These are phyloP conservation scores for Elanus axillaris DNA, from an alignment of 2,113 vertebrate species.

Conservation along the genomic window DNA sequence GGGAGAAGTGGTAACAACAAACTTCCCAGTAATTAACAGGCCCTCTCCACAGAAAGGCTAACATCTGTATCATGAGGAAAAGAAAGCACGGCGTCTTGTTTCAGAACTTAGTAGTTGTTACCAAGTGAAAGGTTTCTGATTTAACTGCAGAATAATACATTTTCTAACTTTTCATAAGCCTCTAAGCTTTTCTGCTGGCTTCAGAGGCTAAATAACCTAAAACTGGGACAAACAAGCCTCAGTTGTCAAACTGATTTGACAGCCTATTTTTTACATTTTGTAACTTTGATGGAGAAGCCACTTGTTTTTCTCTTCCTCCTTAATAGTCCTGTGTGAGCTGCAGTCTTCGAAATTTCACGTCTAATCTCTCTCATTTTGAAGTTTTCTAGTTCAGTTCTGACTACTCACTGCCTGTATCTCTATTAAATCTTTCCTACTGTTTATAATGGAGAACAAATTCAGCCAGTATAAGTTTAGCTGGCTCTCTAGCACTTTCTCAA, in stretches of 20 bases:
- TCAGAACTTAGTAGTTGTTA: neutral
- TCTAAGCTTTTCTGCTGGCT: slow-evolving; percentile 22
- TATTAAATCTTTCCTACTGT: slow-evolving; percentile 47
- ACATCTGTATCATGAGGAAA: neutral
- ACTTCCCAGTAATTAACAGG: neutral
- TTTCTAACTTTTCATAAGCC: slow-evolving; percentile 19
- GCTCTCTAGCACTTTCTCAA: slow-evolving; percentile 24
- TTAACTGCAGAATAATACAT: neutral
- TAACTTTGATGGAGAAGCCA: slow-evolving; percentile 29
- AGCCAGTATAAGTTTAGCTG: neutral
- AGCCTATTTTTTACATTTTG: slow-evolving; percentile 32
- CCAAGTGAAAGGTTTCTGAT: neutral
- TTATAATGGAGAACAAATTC: slow-evolving; percentile 31
- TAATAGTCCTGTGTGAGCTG: neutral
- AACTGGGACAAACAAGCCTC: slow-evolving; percentile 44
- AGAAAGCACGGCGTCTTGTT: neutral
- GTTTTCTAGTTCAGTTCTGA: neutral
- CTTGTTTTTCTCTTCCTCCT: slow-evolving; percentile 14
- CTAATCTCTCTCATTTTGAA: slow-evolving; percentile 20
- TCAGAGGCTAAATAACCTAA: slow-evolving; percentile 36
- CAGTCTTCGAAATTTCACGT: slow-evolving; percentile 47
- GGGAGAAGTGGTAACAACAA: neutral
- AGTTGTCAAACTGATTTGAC: slow-evolving; percentile 36
- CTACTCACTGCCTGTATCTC: neutral
- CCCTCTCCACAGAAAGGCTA: neutral